Conservation (phyloP, 2,888 invertebrate species). For the Ectemnius continuus region DNA sequence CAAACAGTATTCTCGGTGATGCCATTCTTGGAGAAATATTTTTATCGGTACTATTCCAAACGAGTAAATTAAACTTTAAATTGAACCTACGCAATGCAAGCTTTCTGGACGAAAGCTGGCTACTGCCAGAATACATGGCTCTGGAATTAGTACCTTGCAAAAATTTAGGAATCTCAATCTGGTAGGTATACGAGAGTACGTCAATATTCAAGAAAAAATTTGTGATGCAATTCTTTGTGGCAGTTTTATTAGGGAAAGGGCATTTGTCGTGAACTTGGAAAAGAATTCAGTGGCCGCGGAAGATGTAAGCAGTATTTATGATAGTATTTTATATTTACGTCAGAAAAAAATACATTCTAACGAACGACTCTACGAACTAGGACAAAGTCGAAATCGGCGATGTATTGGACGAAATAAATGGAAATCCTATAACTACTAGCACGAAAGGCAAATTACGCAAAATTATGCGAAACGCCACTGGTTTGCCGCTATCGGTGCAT, state of each 20-base stretch:
- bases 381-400: conserved; percentile 82
- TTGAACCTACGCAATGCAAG: conserved; percentile 80
- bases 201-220: not conserved
- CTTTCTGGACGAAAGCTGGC: conserved; percentile 84
- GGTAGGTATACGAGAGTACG: conserved; percentile 72
- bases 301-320: conserved; percentile 79
- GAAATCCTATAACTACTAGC: conserved; percentile 78
- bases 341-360: not conserved
- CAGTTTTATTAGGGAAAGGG: conserved; percentile 81
- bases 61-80: conserved; percentile 79
- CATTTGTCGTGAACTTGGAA: conserved; percentile 81
- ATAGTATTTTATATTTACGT: not conserved
- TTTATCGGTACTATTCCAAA: conserved; percentile 80
- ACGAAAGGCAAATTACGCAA: conserved; percentile 79
- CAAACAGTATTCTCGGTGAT: conserved; percentile 80
- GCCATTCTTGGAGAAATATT: conserved; percentile 82
- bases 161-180: conserved; percentile 82
- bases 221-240: conserved; percentile 57
- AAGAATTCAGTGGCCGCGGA: conserved; percentile 83
- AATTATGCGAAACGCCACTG: conserved; percentile 78
- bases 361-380: conserved; percentile 71
- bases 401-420: conserved; percentile 83
- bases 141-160: conserved; percentile 83
- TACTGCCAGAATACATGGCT: conserved; percentile 79
- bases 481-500: conserved; percentile 78